Evolutionary conservation across 2,113 vertebrate species (phyloP).

Genomic region (Hippocampus comes): DNA sequence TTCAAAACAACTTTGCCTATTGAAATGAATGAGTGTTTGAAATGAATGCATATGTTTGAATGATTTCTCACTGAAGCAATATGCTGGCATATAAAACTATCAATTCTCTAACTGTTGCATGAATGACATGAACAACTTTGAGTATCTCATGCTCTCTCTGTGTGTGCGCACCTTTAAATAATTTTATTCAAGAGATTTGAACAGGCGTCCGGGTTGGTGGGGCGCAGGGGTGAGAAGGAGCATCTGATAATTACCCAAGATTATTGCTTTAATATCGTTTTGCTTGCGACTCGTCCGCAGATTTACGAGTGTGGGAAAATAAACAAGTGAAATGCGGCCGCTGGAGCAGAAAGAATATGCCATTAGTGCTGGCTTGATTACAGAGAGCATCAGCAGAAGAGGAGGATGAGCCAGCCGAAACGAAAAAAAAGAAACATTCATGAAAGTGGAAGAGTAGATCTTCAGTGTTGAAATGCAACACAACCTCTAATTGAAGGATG

Average conservation of each 20-base stretch:
- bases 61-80: neutral
- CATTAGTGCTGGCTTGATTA: slow-evolving; percentile 99
- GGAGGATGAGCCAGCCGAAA: slow-evolving; percentile 65
- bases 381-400: slow-evolving; percentile 83
- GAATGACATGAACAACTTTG: neutral
- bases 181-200: neutral
- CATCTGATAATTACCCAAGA: slow-evolving; percentile 97
- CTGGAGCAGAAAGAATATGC: slow-evolving; percentile 99
- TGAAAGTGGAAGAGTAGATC: slow-evolving; percentile 59
- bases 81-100: neutral
- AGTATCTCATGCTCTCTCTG: neutral
- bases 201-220: neutral
- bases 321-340: slow-evolving; percentile 99
- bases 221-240: slow-evolving; percentile 43
- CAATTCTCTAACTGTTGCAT: neutral
- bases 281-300: slow-evolving; percentile 89
- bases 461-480: slow-evolving; percentile 69
- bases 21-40: too few species aligned
- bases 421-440: slow-evolving; percentile 30
- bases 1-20: too few species aligned
- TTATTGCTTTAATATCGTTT: slow-evolving; percentile 99
- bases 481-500: slow-evolving; percentile 75
- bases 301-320: slow-evolving; percentile 98
- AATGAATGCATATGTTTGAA: neutral
- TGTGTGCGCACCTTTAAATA: neutral